Evolutionary conservation across 2,797 vertebrate species (phyloP).

Genomic region (Pangasius krempfi): DNA sequence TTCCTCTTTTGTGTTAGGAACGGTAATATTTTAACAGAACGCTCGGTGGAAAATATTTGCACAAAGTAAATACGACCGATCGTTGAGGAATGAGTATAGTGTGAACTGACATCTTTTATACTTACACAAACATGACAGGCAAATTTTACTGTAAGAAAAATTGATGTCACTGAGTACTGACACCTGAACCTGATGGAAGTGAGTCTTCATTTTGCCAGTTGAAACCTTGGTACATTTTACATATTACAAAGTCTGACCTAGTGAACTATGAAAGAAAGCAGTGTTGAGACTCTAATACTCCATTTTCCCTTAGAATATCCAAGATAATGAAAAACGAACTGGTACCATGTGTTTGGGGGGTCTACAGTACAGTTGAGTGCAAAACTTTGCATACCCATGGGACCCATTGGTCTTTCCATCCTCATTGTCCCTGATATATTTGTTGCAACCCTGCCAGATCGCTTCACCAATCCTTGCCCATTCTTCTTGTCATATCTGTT

Average conservation of each 20-base stretch:
- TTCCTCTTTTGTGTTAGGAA: slow-evolving; percentile 50
- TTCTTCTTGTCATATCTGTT: neutral
- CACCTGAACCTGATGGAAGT: neutral
- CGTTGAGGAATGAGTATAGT: neutral
- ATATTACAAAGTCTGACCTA: neutral
- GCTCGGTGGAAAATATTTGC: slow-evolving; percentile 31
- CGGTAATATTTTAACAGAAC: slow-evolving; percentile 17
- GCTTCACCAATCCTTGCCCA: neutral
- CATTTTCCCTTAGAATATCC: neutral
- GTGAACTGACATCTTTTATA: neutral
- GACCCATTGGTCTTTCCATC: neutral
- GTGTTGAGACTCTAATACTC: neutral
- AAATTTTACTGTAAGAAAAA: neutral
- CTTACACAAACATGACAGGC: neutral
- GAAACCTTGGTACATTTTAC: neutral
- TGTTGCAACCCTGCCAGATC: neutral
- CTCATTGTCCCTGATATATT: neutral
- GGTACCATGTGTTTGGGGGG: neutral
- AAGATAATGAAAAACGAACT: neutral
- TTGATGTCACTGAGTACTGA: neutral
- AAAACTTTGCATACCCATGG: neutral
- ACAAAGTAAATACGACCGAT: slow-evolving; percentile 21
- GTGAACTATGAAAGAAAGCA: neutral
- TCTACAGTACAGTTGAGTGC: neutral
- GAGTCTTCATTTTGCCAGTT: neutral